Evolutionary conservation across 2,797 vertebrate genomes (phyloP), one percentile per base, ranked within the genome.

Genomic region (Takifugu rubripes): DNA sequence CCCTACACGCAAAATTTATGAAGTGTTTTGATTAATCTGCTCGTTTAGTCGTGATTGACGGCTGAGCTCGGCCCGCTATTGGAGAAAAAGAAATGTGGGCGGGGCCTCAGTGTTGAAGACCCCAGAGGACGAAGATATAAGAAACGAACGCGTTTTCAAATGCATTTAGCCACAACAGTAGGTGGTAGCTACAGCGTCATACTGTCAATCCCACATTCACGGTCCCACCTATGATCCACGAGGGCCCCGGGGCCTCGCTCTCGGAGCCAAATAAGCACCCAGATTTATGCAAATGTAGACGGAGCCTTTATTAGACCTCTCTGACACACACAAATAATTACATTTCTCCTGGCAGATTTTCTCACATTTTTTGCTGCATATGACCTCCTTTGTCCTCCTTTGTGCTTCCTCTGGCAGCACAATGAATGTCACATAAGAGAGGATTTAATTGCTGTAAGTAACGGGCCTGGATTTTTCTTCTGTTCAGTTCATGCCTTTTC

Each of bases 281-380:
- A 83, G 83, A 88, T 88, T 88, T 85, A 88, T 89, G 85, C 66
- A 87, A 88, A 89, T 84, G 76, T 62, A 85, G 66, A 80, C 81
- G 59, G 56, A 71, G 63, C 58, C 83, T 77, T 75, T 83, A 82
- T 80, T 75, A 78, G 55, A 45, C 58, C 53, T 67, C 64, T 56
- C 44, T 43, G 25, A 68, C 2, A 56, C 44, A 64, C 52, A 57
- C 29, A 54, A 62, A 17, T 44, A 44, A 44, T 17, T 40, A 40
- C 5, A 44, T 44, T 44, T 44, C 43, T 44, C 43, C 5, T 43
- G 42, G 42, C 42, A 44, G 5, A n/a, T 16, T 44, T 44, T 44
- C 43, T 16, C 43, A 44, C 43, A 44, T 44, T 44, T 44, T 7
- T 44, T 6, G n/a, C 6, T 2, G 43, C 6, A 16, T 44, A 6